phyloP scores from a whole-genome alignment of 2,113 vertebrate species.

The Steatornis caripensis region DNA sequence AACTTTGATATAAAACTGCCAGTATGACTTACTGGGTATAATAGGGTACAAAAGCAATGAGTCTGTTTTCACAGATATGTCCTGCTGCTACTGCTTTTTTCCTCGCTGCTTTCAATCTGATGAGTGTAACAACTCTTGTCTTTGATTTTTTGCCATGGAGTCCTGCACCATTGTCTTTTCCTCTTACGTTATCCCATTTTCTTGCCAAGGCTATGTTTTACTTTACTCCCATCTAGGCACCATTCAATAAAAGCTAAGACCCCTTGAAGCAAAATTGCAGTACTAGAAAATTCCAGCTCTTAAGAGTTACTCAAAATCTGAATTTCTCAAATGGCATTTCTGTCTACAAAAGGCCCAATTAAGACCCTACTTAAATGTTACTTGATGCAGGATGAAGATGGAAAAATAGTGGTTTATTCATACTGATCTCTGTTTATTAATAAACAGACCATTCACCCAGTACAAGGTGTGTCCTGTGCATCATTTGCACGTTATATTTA shows the following conservation, averaged over 20 bases:
- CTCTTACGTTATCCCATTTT: not conserved
- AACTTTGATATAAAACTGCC: slow-evolving; percentile 53
- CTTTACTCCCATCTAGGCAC: not conserved
- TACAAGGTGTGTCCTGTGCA: not conserved
- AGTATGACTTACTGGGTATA: slow-evolving; percentile 51
- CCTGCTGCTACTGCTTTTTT: not conserved
- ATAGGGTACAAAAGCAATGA: slow-evolving; percentile 56
- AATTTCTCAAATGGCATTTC: not conserved
- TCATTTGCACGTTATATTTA: not conserved
- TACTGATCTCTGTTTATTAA: not conserved
- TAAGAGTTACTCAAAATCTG: not conserved
- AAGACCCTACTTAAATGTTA: not conserved
- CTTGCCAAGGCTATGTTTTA: slow-evolving; percentile 25
- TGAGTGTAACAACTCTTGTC: slow-evolving; percentile 13
- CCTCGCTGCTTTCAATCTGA: slow-evolving; percentile 4
- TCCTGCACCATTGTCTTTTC: slow-evolving; percentile 5
- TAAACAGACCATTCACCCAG: not conserved
- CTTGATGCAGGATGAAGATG: not conserved
- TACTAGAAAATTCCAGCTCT: slow-evolving; percentile 32
- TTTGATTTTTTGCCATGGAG: slow-evolving; percentile 28
- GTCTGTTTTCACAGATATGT: slow-evolving; percentile 51
- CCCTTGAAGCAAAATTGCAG: slow-evolving; percentile 22
- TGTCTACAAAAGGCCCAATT: not conserved
- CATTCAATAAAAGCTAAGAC: slow-evolving; percentile 32
- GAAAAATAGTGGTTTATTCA: not conserved